phyloP scores from a whole-genome alignment of 2,113 vertebrate genomes.

The Nothocercus nigrocapillus region DNA sequence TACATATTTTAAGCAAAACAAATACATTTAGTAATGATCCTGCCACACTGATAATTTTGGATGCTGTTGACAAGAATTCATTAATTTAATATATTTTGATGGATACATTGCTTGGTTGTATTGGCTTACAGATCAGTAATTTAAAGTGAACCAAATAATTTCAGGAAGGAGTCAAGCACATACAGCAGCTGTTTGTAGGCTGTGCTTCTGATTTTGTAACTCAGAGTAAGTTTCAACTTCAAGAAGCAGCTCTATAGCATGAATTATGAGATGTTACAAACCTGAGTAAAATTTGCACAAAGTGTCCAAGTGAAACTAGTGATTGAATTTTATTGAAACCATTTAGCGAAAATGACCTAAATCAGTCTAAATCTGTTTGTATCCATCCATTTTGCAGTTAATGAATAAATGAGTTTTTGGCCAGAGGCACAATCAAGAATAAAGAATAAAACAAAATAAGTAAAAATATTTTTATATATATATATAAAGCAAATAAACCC shows the following conservation, averaged over 20 bases:
- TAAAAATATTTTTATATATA: not conserved
- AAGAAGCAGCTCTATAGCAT: not conserved
- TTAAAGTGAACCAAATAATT: not conserved
- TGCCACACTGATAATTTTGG: not conserved
- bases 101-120: not conserved
- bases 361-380: not conserved
- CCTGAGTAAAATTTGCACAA: not conserved
- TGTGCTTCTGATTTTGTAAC: accelerated
- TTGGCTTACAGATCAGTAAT: not conserved
- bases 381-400: not conserved
- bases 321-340: not conserved
- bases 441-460: not conserved
- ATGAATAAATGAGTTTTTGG: not conserved
- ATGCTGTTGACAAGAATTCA: not conserved
- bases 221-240: not conserved
- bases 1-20: not conserved
- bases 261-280: not conserved
- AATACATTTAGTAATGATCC: not conserved
- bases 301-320: not conserved
- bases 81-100: not conserved
- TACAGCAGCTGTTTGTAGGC: not conserved
- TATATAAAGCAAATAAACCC: not conserved
- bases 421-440: not conserved
- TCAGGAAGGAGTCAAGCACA: not conserved
- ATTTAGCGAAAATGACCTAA: not conserved